A percentile compares a stretch with the other conserved stretches of the same genome.
Conservation (phyloP, 2,113 vertebrate genomes). For the Antennarius striatus region DNA sequence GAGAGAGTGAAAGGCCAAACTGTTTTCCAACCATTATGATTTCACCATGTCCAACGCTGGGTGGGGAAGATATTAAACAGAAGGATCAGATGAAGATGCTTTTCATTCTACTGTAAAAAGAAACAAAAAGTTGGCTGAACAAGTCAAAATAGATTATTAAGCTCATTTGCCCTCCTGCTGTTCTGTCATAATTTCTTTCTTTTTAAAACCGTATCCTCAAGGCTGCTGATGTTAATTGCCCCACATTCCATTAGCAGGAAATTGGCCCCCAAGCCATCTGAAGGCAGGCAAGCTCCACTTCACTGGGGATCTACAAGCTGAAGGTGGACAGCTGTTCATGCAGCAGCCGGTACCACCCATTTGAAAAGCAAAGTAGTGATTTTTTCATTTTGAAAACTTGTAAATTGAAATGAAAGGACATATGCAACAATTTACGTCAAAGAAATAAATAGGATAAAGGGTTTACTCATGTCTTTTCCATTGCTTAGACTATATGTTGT, state of each 20-base stretch:
- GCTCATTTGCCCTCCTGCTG: constrained; percentile 12
- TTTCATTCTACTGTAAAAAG: neutral
- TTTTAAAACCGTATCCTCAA: constrained; percentile 45
- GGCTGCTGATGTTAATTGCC: constrained; percentile 64
- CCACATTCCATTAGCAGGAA: constrained; percentile 68
- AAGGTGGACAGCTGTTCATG: neutral
- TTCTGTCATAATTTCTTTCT: constrained; percentile 12
- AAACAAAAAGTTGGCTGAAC: too few species aligned
- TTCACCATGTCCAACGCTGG: constrained; percentile 32
- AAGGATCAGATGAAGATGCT: neutral
- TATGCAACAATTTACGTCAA: too few species aligned
- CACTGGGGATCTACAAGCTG: constrained; percentile 31
- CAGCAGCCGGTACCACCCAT: too few species aligned
- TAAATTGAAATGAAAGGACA: too few species aligned
- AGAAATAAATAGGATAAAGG: too few species aligned
- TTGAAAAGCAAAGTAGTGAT: too few species aligned
- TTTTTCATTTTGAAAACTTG: too few species aligned
- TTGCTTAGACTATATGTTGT: too few species aligned
- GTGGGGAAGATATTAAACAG: neutral
- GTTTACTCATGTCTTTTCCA: too few species aligned
- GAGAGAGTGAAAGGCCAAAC: constrained; percentile 17
- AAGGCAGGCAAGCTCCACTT: constrained; percentile 60
- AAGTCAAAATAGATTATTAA: constrained; percentile 6
- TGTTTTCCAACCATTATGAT: constrained; percentile 43
- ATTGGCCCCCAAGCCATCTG: constrained; percentile 44